A percentile compares a stretch with the other conserved stretches of the same genome.
Conservation (phyloP, 2,113 vertebrate genomes). For the Orthochromis indermauri region DNA sequence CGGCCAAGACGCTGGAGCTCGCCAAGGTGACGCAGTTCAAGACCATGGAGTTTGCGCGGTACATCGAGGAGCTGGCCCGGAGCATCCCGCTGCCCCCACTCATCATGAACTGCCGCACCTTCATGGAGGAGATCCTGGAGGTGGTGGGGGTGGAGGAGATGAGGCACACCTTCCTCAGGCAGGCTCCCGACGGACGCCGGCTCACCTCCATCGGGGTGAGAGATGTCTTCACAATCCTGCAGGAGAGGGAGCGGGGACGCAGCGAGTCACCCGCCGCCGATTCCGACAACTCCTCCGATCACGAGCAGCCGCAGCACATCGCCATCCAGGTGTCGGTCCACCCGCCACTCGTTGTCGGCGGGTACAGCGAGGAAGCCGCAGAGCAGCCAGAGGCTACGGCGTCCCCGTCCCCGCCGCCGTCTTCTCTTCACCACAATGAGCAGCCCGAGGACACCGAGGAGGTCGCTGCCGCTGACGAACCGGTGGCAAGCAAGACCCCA, state of each 20-base stretch:
- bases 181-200: slow-evolving; percentile 76
- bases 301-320: slow-evolving; percentile 90
- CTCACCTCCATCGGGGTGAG: slow-evolving; percentile 35
- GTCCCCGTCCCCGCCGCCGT: background rate
- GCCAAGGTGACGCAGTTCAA: slow-evolving; percentile 99
- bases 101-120: slow-evolving; percentile 98
- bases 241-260: slow-evolving; percentile 74
- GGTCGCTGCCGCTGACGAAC: fast-evolving
- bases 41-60: slow-evolving; percentile 98
- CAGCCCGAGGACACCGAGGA: background rate
- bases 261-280: slow-evolving; percentile 84
- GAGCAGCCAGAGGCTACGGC: slow-evolving; percentile 52
- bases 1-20: slow-evolving; percentile 94
- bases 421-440: background rate
- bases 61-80: slow-evolving; percentile 94
- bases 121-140: slow-evolving; percentile 98
- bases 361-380: slow-evolving; percentile 65
- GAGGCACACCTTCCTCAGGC: slow-evolving; percentile 86
- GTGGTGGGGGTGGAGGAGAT: slow-evolving; percentile 94
- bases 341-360: slow-evolving; percentile 68
- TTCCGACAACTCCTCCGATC: slow-evolving; percentile 86
- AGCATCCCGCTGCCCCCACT: slow-evolving; percentile 96
- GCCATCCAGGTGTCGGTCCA: slow-evolving; percentile 96
- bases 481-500: slow-evolving; percentile 11
- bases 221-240: slow-evolving; percentile 85